A percentile compares a stretch with the other conserved stretches of the same genome.
phyloP scores from a whole-genome alignment of 2,797 vertebrate species.

The Lindbergichthys nudifrons region DNA sequence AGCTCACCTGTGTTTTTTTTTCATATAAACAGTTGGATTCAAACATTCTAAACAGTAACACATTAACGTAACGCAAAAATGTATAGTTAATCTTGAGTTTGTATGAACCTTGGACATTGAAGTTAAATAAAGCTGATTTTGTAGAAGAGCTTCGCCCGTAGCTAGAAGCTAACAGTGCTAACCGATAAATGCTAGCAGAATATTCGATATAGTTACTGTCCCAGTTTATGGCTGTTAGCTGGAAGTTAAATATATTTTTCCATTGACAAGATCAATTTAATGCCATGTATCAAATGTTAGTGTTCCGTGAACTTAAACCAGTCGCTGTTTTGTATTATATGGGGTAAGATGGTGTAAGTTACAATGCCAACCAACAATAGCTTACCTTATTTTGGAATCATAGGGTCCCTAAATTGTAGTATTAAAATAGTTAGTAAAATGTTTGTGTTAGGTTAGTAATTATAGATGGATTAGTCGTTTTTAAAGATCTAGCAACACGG shows the following conservation, averaged over 20 bases:
- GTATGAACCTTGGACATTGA: background rate
- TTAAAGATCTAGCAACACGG: background rate
- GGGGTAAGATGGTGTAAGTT: background rate
- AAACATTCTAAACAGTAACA: accelerated
- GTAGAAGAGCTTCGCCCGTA: background rate
- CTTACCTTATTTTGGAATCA: background rate
- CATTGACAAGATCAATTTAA: background rate
- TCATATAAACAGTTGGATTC: no score
- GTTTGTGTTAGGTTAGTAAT: background rate
- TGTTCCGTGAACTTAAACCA: background rate
- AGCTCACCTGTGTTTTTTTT: background rate
- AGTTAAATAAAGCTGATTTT: background rate
- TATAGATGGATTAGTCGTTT: background rate
- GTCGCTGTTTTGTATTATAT: background rate
- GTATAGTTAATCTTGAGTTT: no score
- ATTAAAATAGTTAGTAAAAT: background rate
- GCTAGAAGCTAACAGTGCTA: constrained; percentile 34
- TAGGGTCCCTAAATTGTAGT: accelerated
- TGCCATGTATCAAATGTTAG: background rate
- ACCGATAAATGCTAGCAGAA: constrained; percentile 13
- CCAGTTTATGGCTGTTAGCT: background rate
- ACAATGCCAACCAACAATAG: background rate
- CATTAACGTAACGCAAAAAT: accelerated
- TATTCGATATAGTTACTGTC: background rate
- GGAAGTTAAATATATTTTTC: constrained; percentile 30